These are phyloP conservation scores for Pentalonia nigronervosa DNA, from an alignment of 1,140 invertebrate genomes.

Conservation along the genomic window DNA sequence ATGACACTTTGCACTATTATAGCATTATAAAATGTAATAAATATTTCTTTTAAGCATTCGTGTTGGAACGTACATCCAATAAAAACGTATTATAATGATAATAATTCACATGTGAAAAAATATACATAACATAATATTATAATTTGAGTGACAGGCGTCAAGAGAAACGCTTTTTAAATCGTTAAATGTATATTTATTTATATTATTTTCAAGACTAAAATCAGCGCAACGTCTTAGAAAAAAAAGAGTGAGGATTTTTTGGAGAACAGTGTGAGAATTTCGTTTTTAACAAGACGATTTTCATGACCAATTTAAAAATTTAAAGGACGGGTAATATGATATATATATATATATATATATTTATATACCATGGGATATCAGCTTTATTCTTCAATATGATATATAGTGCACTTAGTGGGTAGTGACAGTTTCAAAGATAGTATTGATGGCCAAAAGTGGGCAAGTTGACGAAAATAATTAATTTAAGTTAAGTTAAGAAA, in stretches of 20 bases:
- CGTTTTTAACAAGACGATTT: background rate
- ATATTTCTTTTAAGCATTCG: background rate
- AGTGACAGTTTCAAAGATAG: background rate
- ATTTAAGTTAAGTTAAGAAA: no score
- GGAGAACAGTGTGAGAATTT: background rate
- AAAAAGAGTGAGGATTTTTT: background rate
- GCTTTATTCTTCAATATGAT: background rate
- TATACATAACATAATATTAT: background rate
- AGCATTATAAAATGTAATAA: background rate
- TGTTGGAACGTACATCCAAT: background rate
- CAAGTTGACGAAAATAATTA: no score
- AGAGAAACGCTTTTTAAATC: background rate
- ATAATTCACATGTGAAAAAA: background rate
- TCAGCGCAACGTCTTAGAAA: background rate
- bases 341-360: background rate
- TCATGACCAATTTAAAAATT: background rate
- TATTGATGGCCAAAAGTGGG: background rate
- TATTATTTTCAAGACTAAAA: background rate
- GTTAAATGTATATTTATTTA: no score
- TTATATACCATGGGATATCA: background rate
- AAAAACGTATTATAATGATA: background rate
- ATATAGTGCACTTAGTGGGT: background rate
- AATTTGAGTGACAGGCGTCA: background rate
- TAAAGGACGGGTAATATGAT: background rate
- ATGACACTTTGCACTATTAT: background rate